phyloP scores from a whole-genome alignment of 2,888 invertebrate genomes.

The Dexiosoma caninum region DNA sequence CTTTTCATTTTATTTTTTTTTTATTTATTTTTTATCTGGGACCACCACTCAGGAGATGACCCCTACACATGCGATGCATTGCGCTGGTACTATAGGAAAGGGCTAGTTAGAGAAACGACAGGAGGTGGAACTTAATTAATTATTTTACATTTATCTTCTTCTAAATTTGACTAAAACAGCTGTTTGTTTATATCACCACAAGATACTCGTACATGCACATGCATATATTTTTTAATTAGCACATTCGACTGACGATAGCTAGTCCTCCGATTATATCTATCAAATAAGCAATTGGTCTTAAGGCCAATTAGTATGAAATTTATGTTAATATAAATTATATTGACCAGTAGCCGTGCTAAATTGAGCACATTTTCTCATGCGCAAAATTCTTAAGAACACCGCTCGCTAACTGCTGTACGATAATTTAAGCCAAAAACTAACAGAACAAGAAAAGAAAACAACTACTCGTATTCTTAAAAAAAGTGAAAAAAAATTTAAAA shows the following conservation, averaged over 20 bases:
- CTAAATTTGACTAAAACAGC: not conserved
- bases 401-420: not conserved
- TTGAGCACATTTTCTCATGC: conserved; percentile 28
- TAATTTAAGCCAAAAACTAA: not conserved
- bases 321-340: conserved; percentile 26
- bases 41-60: too few species aligned
- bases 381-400: conserved; percentile 9
- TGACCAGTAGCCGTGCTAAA: conserved; percentile 24
- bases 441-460: not conserved
- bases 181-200: not conserved
- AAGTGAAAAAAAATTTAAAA: conserved; percentile 16
- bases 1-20: too few species aligned
- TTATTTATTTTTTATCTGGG: too few species aligned
- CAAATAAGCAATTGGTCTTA: not conserved
- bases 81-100: too few species aligned
- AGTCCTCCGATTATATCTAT: not conserved
- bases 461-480: not conserved
- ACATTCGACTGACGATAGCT: not conserved
- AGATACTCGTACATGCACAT: not conserved
- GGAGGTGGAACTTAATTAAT: too few species aligned
- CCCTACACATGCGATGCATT: too few species aligned
- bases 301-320: conserved; percentile 35
- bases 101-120: too few species aligned
- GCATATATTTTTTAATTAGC: conserved; percentile 7
- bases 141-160: not conserved